These are phyloP conservation scores for Acanthiza pusilla DNA, from an alignment of 2,797 vertebrate genomes.

Conservation along the genomic window DNA sequence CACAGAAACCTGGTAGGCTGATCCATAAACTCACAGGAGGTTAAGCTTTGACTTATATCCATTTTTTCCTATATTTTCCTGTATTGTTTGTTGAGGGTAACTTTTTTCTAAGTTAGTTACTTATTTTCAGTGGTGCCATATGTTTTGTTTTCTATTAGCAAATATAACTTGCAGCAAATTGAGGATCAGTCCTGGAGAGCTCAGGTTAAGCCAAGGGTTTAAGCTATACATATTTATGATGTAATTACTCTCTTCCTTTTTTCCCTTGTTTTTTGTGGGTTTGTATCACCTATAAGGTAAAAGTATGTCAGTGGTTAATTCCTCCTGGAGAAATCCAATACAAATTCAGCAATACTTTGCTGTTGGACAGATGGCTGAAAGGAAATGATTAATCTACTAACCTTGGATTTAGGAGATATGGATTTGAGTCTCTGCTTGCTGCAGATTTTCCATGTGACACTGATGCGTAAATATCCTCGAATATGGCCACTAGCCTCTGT, in stretches of 20 bases:
- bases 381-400: conserved; percentile 60
- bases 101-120: not conserved
- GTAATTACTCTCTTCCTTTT: not conserved
- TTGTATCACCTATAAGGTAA: not conserved
- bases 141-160: not conserved
- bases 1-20: not conserved
- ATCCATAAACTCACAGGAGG: not conserved
- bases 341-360: conserved; percentile 20
- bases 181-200: not conserved
- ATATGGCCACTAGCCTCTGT: not conserved
- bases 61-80: not conserved
- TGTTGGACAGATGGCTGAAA: conserved; percentile 42
- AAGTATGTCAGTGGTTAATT: conserved; percentile 4
- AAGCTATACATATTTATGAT: not conserved
- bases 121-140: not conserved
- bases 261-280: not conserved
- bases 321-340: conserved; percentile 11
- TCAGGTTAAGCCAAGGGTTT: not conserved
- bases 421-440: conserved; percentile 33
- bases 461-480: conserved; percentile 5
- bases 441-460: conserved; percentile 38
- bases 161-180: not conserved
- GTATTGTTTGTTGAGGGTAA: not conserved
- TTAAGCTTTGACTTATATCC: not conserved
- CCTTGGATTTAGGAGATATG: conserved; percentile 57